phyloP scores from a whole-genome alignment of 2,888 invertebrate species.

The Capitulum mitella region DNA sequence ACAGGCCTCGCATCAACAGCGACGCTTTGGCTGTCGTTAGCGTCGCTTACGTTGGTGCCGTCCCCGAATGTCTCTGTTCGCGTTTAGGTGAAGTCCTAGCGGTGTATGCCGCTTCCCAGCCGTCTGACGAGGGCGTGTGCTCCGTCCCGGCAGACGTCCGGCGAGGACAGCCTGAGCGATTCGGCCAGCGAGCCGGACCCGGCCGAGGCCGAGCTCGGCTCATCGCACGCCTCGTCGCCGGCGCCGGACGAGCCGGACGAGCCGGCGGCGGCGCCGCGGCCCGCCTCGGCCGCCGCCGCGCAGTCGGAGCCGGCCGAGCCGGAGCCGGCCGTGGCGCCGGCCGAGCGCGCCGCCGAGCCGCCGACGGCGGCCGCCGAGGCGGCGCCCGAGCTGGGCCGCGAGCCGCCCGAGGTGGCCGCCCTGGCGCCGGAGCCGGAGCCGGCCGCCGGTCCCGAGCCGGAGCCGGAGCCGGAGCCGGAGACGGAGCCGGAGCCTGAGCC shows the following conservation, averaged over 20 bases:
- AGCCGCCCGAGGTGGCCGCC: too few relatives aligned
- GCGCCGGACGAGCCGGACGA: not conserved
- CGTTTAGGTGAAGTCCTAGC: too few relatives aligned
- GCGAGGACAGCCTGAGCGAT: slow-evolving; percentile 16
- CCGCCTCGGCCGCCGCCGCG: not conserved
- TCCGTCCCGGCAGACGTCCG: not conserved
- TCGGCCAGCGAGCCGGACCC: not conserved
- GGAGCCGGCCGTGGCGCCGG: slow-evolving; percentile 10
- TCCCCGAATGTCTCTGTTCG: too few relatives aligned
- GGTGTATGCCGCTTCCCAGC: too few relatives aligned
- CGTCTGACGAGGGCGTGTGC: too few relatives aligned
- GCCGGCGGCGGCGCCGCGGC: not conserved
- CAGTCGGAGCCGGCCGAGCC: not conserved
- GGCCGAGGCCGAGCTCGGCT: not conserved
- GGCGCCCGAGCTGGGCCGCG: not conserved
- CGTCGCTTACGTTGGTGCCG: too few relatives aligned
- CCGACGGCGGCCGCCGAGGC: not conserved
- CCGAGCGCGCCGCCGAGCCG: not conserved
- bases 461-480: not conserved
- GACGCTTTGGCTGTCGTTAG: too few relatives aligned
- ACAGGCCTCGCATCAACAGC: too few relatives aligned
- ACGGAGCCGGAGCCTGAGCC: not conserved
- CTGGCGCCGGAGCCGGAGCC: not conserved
- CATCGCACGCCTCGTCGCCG: not conserved
- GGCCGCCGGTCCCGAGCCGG: not conserved